These are phyloP conservation scores for Stenolophus ochropezus DNA, from an alignment of 2,888 invertebrate genomes.

Conservation along the genomic window DNA sequence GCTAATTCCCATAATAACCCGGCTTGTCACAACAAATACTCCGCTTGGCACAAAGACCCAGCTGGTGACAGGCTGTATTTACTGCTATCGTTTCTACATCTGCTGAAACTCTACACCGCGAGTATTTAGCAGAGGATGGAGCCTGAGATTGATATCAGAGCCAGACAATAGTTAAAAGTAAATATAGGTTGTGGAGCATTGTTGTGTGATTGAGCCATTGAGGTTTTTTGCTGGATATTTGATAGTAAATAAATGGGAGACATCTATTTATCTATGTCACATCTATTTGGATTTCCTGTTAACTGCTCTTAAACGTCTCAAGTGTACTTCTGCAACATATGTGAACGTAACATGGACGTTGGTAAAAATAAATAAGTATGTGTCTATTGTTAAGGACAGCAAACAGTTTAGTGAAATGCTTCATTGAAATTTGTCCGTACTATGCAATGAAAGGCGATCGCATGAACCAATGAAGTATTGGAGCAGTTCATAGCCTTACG, in stretches of 20 bases:
- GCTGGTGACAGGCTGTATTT: background rate
- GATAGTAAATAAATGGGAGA: background rate
- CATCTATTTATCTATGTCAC: background rate
- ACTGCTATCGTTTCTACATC: background rate
- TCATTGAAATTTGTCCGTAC: no score
- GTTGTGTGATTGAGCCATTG: background rate
- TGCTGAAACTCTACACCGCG: background rate
- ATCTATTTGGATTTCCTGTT: background rate
- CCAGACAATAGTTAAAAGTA: background rate
- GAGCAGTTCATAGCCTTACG: no score
- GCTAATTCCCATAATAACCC: background rate
- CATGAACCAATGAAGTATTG: no score
- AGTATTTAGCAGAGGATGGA: background rate
- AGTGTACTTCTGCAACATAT: no score
- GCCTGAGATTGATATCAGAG: background rate
- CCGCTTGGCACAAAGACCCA: background rate
- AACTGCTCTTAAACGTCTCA: background rate
- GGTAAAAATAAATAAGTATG: no score
- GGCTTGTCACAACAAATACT: background rate
- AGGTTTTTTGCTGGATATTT: background rate
- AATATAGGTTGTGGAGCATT: background rate
- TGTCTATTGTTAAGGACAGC: no score
- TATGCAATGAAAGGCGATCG: no score
- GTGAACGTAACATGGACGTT: no score
- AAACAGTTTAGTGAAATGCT: no score